Conservation (phyloP, 2,888 invertebrate genomes). For the Bimastos eiseni region DNA sequence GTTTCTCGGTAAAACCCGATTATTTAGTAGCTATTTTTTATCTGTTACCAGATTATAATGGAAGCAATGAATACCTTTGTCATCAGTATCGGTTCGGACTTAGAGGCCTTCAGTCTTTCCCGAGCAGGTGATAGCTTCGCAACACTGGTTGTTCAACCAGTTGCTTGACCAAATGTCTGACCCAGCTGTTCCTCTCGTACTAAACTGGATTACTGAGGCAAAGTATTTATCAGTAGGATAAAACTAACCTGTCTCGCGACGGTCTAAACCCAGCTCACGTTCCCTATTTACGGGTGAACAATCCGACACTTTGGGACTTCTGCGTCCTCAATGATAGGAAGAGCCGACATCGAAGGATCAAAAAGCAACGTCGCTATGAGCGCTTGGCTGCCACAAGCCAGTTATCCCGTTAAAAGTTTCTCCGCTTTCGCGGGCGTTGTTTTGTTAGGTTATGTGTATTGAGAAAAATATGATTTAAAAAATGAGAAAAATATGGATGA, state of each 20-base stretch:
- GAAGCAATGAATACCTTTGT: conserved; percentile 61
- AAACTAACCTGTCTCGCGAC: conserved; percentile 71
- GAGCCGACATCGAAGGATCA: conserved; percentile 76
- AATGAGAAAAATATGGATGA: too few species aligned
- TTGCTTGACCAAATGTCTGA: conserved; percentile 70
- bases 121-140: conserved; percentile 71
- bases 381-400: conserved; percentile 71
- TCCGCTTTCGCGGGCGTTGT: too few species aligned
- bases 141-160: conserved; percentile 50
- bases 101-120: conserved; percentile 59
- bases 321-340: conserved; percentile 77
- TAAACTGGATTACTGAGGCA: conserved; percentile 52
- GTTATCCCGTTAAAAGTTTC: too few species aligned
- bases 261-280: conserved; percentile 69
- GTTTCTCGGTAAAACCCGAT: too few species aligned
- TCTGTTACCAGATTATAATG: too few species aligned
- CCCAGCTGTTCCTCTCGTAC: conserved; percentile 66
- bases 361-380: conserved; percentile 73
- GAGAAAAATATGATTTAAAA: too few species aligned
- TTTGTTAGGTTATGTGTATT: too few species aligned
- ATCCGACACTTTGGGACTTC: conserved; percentile 75
- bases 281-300: conserved; percentile 69
- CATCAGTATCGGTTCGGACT: conserved; percentile 66
- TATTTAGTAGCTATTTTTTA: too few species aligned
- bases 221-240: conserved; percentile 67